Evolutionary conservation across 2,888 invertebrate genomes (phyloP).

Genomic region (Callinectes sapidus): DNA sequence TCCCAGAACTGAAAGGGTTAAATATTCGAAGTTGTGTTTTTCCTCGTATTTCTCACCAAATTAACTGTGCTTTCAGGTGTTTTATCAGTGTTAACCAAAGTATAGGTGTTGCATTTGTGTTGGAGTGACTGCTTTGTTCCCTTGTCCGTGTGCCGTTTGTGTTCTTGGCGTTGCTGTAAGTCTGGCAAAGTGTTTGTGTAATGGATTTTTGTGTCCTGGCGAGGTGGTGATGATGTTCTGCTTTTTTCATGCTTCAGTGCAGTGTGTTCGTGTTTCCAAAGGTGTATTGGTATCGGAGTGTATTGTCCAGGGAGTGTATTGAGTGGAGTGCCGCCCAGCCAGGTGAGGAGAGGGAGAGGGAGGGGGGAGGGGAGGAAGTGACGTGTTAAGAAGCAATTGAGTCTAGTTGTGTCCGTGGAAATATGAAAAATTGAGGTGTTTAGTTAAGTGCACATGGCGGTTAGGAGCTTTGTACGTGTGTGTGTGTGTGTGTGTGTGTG

Average conservation of each 20-base stretch:
- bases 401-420: not conserved
- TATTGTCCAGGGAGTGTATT: not conserved
- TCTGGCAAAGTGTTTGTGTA: too few species aligned
- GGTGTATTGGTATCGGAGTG: not conserved
- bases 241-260: not conserved
- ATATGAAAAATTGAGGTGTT: not conserved
- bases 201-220: too few species aligned
- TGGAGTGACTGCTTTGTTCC: not conserved
- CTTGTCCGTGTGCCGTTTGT: too few species aligned
- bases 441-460: not conserved
- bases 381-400: not conserved
- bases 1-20: too few species aligned
- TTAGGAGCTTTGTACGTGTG: not conserved
- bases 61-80: not conserved
- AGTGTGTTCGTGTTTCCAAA: not conserved
- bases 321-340: not conserved
- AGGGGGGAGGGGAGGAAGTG: not conserved
- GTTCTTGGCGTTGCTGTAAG: too few species aligned
- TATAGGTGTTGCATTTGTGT: not conserved
- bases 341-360: not conserved
- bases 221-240: not conserved
- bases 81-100: not conserved
- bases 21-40: too few species aligned
- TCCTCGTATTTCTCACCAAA: too few species aligned
- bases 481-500: constrained; percentile 34